Base-by-base conservation (phyloP, 2,113 vertebrate genomes). In the Microcebus griseorufus region DNA sequence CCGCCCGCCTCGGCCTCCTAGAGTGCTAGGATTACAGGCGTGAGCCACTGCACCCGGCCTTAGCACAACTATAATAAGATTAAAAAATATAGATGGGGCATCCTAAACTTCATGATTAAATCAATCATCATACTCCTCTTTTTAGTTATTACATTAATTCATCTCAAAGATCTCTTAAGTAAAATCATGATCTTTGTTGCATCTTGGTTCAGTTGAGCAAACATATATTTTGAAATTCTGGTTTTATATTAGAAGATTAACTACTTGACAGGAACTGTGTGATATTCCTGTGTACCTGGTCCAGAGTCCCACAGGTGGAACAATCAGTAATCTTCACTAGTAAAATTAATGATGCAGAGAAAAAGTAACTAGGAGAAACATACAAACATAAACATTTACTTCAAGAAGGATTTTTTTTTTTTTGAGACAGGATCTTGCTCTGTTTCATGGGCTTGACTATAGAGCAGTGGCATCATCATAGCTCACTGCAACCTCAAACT, bases 181-280 rank as follows among this genome's bases (percentile, higher is more conserved):
- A 88, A 94, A 94, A 88, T 83, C 18, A 70, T 70, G 55, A 45
- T 91, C 25, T 90, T 79, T 72, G 62, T 88, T 88, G 23, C 73
- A 76, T 62, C 39, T 53, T 86, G 34, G 14, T 69, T 65, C 39
- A 84, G 32, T 94, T 96, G 75, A 60, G 34, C 58, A 90, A 89
- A 58, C 20, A 62, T 84, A 91, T 76, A 89, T 72, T 95, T 96
- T 95, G 65, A 86, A 92, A 89, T 92, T 93, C 32, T 86, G 51
- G 22, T 90, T 94, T 90, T 93, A 53, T 25, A 83, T 70, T 73
- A 82, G 64, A 81, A 79, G 6, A 2, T 78, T 72, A 78, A 32
- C 23, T 90, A 29, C 48, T 89, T 60, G 13, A 90, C 8, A 78
- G 62, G 58, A 65, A 86, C 67, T 62, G 11, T 88, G 17, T 69